These are phyloP conservation scores for Microtus richardsoni DNA, from an alignment of 2,113 vertebrate species.

Conservation along the genomic window DNA sequence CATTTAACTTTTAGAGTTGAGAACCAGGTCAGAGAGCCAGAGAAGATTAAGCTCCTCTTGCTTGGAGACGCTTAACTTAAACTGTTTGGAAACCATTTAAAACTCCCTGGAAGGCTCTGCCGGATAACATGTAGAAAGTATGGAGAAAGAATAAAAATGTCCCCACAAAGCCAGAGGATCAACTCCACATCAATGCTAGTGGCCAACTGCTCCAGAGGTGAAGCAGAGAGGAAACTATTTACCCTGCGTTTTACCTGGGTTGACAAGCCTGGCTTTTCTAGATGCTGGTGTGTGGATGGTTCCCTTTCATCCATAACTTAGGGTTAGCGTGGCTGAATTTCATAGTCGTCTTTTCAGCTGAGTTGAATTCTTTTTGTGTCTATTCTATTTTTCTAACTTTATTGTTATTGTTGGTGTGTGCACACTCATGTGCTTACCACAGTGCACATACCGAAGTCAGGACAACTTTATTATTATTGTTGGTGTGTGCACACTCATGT, in stretches of 20 bases:
- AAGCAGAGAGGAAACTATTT: neutral
- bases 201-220: neutral
- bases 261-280: neutral
- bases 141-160: neutral
- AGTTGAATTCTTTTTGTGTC: neutral
- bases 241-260: neutral
- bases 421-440: neutral
- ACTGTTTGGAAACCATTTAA: slow-evolving; percentile 58
- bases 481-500: no score
- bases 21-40: slow-evolving; percentile 56
- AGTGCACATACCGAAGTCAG: neutral
- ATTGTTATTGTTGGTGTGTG: neutral
- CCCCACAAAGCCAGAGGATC: neutral
- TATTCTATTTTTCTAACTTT: neutral
- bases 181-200: neutral
- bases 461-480: neutral
- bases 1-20: slow-evolving; percentile 62
- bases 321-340: neutral
- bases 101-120: neutral
- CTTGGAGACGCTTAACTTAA: slow-evolving; percentile 53
- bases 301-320: neutral
- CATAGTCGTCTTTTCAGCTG: neutral
- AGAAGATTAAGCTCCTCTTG: slow-evolving; percentile 55
- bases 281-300: neutral
- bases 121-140: neutral